These are phyloP conservation scores for Macquaria ambigua DNA, from an alignment of 2,113 vertebrate species.

Conservation along the genomic window DNA sequence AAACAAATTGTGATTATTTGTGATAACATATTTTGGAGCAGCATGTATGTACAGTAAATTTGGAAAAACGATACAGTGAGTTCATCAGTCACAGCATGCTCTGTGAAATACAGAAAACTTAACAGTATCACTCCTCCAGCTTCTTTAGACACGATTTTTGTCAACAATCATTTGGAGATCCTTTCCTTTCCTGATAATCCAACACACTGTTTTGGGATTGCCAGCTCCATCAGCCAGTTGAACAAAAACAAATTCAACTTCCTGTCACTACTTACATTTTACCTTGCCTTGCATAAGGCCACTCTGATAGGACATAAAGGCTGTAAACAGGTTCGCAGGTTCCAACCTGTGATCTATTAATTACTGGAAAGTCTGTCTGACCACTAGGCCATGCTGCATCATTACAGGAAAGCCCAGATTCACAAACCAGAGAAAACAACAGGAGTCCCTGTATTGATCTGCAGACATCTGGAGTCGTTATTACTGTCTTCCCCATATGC, in stretches of 20 bases:
- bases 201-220: background rate
- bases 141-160: too few relatives aligned
- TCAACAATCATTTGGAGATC: too few relatives aligned
- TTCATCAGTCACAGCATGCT: too few relatives aligned
- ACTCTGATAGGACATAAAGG: background rate
- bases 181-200: background rate
- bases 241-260: background rate
- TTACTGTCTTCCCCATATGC: conserved; percentile 16
- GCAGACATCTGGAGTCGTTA: conserved; percentile 14
- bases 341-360: background rate
- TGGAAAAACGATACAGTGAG: too few relatives aligned
- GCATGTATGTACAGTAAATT: too few relatives aligned
- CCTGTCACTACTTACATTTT: too few relatives aligned
- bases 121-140: too few relatives aligned
- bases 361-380: background rate
- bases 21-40: too few relatives aligned
- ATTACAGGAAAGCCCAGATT: background rate
- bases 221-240: background rate
- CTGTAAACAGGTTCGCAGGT: background rate
- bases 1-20: too few relatives aligned
- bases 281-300: background rate
- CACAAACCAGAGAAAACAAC: background rate
- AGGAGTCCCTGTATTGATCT: conserved; percentile 11
- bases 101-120: too few relatives aligned
- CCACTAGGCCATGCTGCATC: background rate